Evolutionary conservation across 2,797 vertebrate species (phyloP).

Genomic region (Eptatretus atami): DNA sequence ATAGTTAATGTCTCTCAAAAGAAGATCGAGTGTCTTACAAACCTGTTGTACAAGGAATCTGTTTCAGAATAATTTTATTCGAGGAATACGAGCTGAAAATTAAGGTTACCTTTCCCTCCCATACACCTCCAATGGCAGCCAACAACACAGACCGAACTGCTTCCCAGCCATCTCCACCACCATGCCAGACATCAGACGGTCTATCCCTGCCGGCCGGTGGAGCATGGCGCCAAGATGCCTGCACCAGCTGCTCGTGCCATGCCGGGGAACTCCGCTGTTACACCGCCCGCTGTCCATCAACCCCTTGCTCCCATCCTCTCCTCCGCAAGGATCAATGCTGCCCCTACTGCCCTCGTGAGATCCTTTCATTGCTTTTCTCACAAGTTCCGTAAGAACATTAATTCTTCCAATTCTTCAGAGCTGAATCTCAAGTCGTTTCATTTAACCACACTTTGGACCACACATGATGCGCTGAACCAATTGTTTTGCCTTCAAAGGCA

Average conservation of each 20-base stretch:
- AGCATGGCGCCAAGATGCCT: not conserved
- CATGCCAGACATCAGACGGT: not conserved
- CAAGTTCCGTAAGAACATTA: no score
- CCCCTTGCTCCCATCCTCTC: not conserved
- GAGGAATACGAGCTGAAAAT: no score
- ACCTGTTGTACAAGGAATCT: no score
- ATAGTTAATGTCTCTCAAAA: no score
- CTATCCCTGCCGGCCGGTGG: not conserved
- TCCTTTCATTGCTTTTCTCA: not conserved
- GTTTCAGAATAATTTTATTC: no score
- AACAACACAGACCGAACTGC: conserved; percentile 1
- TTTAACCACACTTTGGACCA: no score
- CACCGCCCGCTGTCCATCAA: not conserved
- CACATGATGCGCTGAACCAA: no score
- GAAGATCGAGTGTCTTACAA: no score
- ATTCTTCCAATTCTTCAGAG: no score
- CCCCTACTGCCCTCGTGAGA: conserved; percentile 1
- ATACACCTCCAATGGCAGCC: not conserved
- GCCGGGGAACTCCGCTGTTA: not conserved
- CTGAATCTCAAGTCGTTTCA: no score
- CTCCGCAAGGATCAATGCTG: conserved; percentile 4
- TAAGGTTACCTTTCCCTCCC: no score
- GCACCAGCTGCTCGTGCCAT: not conserved
- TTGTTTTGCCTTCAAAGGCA: no score
- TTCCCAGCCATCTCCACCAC: not conserved